Evolutionary conservation across 2,113 vertebrate species (phyloP), one percentile per base, ranked within the genome.

Genomic region (Aviceda subcristata): DNA sequence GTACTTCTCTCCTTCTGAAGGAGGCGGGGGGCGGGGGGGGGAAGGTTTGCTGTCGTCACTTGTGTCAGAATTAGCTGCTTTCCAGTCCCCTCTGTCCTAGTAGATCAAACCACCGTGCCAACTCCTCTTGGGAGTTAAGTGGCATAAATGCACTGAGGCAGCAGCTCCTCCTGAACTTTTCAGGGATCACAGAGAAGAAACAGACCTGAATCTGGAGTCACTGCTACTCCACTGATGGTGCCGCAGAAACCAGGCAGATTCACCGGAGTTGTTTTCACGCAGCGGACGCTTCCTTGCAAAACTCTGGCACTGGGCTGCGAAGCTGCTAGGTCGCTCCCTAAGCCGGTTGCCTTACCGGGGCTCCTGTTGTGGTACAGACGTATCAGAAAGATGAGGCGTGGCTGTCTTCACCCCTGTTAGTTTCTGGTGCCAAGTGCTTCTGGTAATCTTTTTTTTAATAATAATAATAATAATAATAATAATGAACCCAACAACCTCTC

Each of bases 21-120:
- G 11, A 23, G 38, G 24, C n/a, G n/a, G n/a, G n/a, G n/a, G n/a
- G n/a, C n/a, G n/a, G 27, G 1, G 4, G 3, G 12, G 12, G 2
- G 4, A 73, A 81, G 26, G 13, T 10, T 85, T 80, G n/a, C 63
- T 81, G 67, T 77, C 79, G 74, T 57, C 82, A 10, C 69, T 71
- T 2, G 1, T 38, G 45, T 74, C 79, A 71, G 41, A 76, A 86
- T 32, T 55, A 43, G 45, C 67, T 59, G 48, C 45, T 83, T 81
- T 41, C 16, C 22, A 27, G 59, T 36, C 66, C 48, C 50, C 46
- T 57, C 17, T 3, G 32, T 26, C 0, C 0, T 3, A 41, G 55
- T 2, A 60, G 74, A 36, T 51, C 55, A 71, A 69, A 78, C 11
- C 3, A 1, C 43, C 32, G 23, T 55, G 80, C 34, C 34, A 50